Conservation (phyloP, 1,140 invertebrate species). For the Eurosta solidaginis region DNA sequence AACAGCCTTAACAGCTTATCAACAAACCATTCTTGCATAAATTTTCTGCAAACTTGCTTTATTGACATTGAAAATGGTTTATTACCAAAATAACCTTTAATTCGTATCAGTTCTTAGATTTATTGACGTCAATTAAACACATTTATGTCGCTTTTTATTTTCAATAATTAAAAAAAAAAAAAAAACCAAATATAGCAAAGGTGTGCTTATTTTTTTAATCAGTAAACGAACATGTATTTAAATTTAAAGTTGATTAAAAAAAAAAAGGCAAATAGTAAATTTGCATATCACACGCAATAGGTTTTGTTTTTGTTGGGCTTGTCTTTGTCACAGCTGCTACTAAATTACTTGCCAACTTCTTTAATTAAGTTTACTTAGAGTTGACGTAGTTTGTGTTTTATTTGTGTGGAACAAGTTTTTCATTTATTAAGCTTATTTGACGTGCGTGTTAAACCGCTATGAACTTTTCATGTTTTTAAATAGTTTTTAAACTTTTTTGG, state of each 20-base stretch:
- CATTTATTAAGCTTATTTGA: conserved; percentile 11
- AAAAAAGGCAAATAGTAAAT: neutral
- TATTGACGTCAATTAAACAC: neutral
- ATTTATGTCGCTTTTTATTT: neutral
- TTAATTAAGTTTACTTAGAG: neutral
- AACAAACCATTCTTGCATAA: neutral
- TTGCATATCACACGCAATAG: neutral
- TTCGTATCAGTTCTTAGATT: neutral
- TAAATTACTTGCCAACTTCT: conserved; percentile 7
- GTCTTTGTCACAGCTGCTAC: neutral
- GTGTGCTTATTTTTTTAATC: too few relatives aligned
- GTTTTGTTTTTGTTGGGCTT: neutral
- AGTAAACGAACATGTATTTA: too few relatives aligned
- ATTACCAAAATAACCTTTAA: neutral
- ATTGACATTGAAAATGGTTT: conserved; percentile 9
- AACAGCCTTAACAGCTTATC: neutral
- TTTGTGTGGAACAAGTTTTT: conserved; percentile 3
- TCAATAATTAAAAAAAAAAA: too few relatives aligned
- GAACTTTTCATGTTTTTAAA: neutral
- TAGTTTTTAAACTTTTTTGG: neutral
- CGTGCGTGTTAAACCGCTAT: neutral
- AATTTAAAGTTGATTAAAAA: conserved; percentile 1
- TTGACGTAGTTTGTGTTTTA: neutral
- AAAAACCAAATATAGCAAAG: too few relatives aligned
- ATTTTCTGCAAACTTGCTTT: neutral